These are phyloP conservation scores for Bombus affinis DNA, from an alignment of 1,140 invertebrate species.

Conservation along the genomic window DNA sequence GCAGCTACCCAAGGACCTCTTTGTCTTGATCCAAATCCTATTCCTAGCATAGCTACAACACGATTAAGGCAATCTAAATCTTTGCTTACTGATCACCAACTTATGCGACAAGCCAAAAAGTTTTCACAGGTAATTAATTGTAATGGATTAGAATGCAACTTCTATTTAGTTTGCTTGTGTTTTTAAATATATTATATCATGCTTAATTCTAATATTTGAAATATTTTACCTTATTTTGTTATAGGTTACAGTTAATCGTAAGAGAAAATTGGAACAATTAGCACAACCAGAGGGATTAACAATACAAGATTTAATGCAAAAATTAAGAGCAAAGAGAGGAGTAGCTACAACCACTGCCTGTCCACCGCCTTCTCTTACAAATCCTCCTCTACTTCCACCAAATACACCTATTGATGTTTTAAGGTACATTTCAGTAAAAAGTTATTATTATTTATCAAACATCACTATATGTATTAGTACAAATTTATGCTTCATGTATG, in stretches of 20 bases:
- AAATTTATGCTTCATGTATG: slow-evolving; percentile 10
- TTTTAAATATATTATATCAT: slow-evolving; percentile 2
- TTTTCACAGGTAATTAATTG: slow-evolving; percentile 86
- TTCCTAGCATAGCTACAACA: slow-evolving; percentile 89
- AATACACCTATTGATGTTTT: slow-evolving; percentile 79
- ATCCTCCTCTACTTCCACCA: slow-evolving; percentile 78
- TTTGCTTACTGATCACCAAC: slow-evolving; percentile 88
- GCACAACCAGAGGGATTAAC: slow-evolving; percentile 90
- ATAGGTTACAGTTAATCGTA: slow-evolving; percentile 90
- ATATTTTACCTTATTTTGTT: neutral
- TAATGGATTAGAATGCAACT: neutral
- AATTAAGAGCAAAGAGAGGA: slow-evolving; percentile 73
- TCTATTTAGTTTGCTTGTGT: neutral
- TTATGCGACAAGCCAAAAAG: slow-evolving; percentile 89
- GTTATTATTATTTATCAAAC: neutral
- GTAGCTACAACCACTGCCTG: slow-evolving; percentile 75
- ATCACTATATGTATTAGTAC: neutral
- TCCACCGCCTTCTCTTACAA: slow-evolving; percentile 77
- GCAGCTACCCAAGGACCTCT: slow-evolving; percentile 92
- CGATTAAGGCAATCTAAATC: slow-evolving; percentile 89
- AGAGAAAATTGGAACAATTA: slow-evolving; percentile 93
- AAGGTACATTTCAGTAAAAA: slow-evolving; percentile 61
- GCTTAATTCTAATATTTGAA: neutral
- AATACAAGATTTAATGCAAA: slow-evolving; percentile 86
- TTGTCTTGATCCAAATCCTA: slow-evolving; percentile 93